phyloP scores from a whole-genome alignment of 2,113 vertebrate genomes.

The Agelaius phoeniceus region DNA sequence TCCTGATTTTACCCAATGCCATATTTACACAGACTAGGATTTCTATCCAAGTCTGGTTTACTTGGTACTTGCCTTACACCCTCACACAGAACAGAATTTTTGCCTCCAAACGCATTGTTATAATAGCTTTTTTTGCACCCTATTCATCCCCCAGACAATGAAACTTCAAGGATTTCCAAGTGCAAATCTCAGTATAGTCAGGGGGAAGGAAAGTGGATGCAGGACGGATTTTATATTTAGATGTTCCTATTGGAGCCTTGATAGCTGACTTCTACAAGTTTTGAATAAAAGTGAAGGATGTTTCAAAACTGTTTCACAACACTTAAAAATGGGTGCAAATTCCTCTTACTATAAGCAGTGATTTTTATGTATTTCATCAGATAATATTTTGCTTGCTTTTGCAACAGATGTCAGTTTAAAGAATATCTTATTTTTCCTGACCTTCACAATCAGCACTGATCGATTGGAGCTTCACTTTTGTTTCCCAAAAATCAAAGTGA shows the following conservation, averaged over 20 bases:
- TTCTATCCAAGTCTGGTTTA: neutral
- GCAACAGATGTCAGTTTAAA: constrained; percentile 66
- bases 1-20: neutral
- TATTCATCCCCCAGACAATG: constrained; percentile 2
- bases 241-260: neutral
- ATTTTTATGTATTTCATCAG: constrained; percentile 58
- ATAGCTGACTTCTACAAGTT: neutral
- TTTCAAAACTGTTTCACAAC: neutral
- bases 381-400: constrained; percentile 62
- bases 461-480: constrained; percentile 90
- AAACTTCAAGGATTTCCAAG: constrained; percentile 25
- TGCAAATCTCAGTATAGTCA: neutral
- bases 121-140: neutral
- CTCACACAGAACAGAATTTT: neutral
- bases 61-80: neutral
- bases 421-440: constrained; percentile 77
- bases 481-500: constrained; percentile 95
- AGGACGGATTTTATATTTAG: neutral
- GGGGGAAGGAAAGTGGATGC: neutral
- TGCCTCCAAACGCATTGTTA: neutral
- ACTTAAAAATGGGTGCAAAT: neutral
- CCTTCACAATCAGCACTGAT: constrained; percentile 88
- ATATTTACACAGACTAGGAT: neutral
- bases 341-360: neutral
- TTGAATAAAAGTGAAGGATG: neutral